Base-by-base conservation (phyloP, 2,888 invertebrate genomes). In the Dendrolimus houi region DNA sequence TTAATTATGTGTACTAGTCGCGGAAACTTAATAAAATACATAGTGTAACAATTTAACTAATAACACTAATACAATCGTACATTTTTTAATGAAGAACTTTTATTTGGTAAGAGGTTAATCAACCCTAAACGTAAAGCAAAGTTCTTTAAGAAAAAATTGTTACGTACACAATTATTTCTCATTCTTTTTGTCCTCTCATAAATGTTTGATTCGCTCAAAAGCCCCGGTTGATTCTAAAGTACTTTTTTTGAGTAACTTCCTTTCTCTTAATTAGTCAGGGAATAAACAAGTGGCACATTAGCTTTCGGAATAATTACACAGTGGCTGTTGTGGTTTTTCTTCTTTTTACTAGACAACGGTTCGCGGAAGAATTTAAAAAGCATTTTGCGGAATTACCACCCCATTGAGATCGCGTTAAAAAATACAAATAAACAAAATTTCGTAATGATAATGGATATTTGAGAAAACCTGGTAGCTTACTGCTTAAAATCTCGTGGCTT, bases 281-380 rank as follows among this genome's bases (percentile, higher is more conserved):
- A 83, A 87, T 87, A 88, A 89, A 86, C 88, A 87, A 86, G 82
- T 78, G 85, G 85, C 84, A 84, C 85, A 87, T 89, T 89, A 86
- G 85, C 89, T 85, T 77, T 85, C 81, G 77, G 79, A 82, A 88
- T 89, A 89, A 90, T 89, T 90, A 85, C 86, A 76, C 75, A 67
- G 74, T 71, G 76, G 83, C 77, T 74, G 79, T 71, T 73, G 70
- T 78, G 74, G 70, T 71, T 65, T 71, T 75, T 75, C 69, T 69
- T 65, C 72, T 76, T 76, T 71, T 76, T 77, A 71, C 73, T 72
- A 74, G 64, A 70, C 69, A 67, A 71, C 79, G 79, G 82, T 77
- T 81, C 79, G 84, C 72, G 82, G 74, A 83, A 83, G 81, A 85
- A 82, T 87, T 87, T 81, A 79, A 83, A 83, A 83, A 85, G 81